A percentile compares a stretch with the other conserved stretches of the same genome.
These are phyloP conservation scores for Zophobas morio DNA, from an alignment of 1,140 invertebrate genomes.

Conservation along the genomic window DNA sequence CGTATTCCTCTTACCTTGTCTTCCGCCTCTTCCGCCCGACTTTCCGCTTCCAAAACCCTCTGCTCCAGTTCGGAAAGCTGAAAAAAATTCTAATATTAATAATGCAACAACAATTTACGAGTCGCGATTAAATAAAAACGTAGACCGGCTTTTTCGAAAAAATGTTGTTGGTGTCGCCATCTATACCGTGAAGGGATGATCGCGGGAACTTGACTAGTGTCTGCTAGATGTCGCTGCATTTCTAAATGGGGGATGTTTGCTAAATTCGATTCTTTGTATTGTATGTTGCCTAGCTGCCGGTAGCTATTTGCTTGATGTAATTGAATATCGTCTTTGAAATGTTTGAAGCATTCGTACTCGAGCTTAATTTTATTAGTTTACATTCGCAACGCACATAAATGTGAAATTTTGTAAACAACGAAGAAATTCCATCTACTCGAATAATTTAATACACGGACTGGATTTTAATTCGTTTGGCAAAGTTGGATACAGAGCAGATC, in stretches of 20 bases:
- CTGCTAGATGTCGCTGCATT: constrained; percentile 38
- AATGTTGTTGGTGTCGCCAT: constrained; percentile 7
- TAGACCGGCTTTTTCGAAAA: neutral
- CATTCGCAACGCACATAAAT: neutral
- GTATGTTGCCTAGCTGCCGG: constrained; percentile 36
- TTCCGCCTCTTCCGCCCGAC: constrained; percentile 90
- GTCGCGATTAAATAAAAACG: constrained; percentile 18
- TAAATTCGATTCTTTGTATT: constrained; percentile 32
- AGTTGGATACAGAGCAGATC: neutral
- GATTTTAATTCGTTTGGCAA: constrained; percentile 23
- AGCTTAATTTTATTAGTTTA: constrained; percentile 34
- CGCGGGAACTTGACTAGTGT: constrained; percentile 2
- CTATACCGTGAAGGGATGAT: neutral
- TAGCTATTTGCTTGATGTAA: constrained; percentile 44
- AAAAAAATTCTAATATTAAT: constrained; percentile 70
- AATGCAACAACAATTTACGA: constrained; percentile 27
- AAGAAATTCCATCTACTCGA: constrained; percentile 21
- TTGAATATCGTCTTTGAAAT: constrained; percentile 46
- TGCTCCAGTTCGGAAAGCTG: constrained; percentile 93
- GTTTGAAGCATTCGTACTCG: constrained; percentile 5
- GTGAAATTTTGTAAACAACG: neutral
- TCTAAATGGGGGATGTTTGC: neutral
- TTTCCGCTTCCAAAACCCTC: constrained; percentile 90
- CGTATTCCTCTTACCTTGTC: constrained; percentile 82
- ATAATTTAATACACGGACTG: constrained; percentile 1